Percentiles rank a stretch among this genome's conserved stretches.
Evolutionary conservation across 2,113 vertebrate species (phyloP).

Genomic region (Tachuris rubrigastra): DNA sequence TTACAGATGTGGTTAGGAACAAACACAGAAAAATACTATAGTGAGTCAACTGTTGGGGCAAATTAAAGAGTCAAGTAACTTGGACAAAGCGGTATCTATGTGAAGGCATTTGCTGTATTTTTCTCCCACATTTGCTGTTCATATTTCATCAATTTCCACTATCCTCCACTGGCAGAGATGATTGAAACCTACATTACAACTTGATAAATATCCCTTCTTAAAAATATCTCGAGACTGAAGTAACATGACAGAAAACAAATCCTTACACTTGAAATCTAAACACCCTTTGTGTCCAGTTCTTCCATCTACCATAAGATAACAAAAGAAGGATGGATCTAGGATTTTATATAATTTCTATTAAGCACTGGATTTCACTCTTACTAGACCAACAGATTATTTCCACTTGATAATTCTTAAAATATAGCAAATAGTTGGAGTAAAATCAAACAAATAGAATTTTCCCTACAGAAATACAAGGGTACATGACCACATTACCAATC

Average conservation of each 20-base stretch:
- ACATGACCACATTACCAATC: not conserved
- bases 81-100: accelerated
- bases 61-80: not conserved
- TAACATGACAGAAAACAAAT: not conserved
- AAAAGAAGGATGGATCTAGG: not conserved
- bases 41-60: not conserved
- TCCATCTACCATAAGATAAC: not conserved
- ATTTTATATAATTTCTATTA: not conserved
- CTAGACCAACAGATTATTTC: not conserved
- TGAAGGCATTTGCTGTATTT: not conserved
- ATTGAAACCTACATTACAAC: not conserved
- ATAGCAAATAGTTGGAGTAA: not conserved
- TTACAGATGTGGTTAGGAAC: not conserved
- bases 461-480: not conserved
- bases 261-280: not conserved
- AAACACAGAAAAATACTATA: not conserved
- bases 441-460: not conserved
- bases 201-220: not conserved
- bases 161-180: not conserved
- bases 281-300: not conserved
- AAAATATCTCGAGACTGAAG: not conserved
- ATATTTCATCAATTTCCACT: not conserved
- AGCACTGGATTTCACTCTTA: not conserved
- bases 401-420: not conserved
- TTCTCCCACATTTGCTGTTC: not conserved